Base-by-base conservation (phyloP, 2,797 vertebrate species). In the Amazonetta brasiliensis region DNA sequence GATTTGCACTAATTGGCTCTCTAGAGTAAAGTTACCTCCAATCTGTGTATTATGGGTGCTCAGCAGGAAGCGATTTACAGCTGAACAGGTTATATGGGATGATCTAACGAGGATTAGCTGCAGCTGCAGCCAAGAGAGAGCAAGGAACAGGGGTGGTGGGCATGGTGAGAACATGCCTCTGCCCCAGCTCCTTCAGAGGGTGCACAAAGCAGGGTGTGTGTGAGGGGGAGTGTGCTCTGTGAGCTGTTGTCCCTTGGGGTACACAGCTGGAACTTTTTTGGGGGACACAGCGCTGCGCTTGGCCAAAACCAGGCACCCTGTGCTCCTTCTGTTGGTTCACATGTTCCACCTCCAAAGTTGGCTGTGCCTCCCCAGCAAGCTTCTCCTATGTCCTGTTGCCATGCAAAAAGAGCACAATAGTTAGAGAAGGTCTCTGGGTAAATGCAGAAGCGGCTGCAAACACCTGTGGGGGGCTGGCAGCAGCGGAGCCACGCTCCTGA, bases 1-100 rank as follows among this genome's bases (percentile, higher is more conserved):
- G 87, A 90, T 97, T 76, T 95, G 96, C 93, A 84, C 97, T 98
- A 98, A 98, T 98, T 98, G 97, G 96, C 96, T 98, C 97, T 97
- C 98, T 75, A 80, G 97, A 97, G 97, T 94, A 92, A 96, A 97
- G 96, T 97, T 97, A 78, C 97, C 96, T 92, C 80, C 72, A 39
- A 39, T 95, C 86, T 94, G 87, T 54, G 37, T 60, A 84, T 81
- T 82, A 71, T 22, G 85, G 97, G 95, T 86, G 84, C 94, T 94
- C 96, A 79, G 97, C 77, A 6, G 95, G 95, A 93, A 90, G 95
- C 8, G 35, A 95, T 94, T 93, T 95, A 77, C 89, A 97, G 92
- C 85, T 77, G 76, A 17, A 71, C 71, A 71, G 75, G 71, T 75
- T 64, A 46, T n/a, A 50, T 43, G 83, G 81, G 92, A 71, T 54